A percentile compares a stretch with the other conserved stretches of the same genome.
phyloP scores from a whole-genome alignment of 2,888 invertebrate genomes.

The Saturnia pavonia region DNA sequence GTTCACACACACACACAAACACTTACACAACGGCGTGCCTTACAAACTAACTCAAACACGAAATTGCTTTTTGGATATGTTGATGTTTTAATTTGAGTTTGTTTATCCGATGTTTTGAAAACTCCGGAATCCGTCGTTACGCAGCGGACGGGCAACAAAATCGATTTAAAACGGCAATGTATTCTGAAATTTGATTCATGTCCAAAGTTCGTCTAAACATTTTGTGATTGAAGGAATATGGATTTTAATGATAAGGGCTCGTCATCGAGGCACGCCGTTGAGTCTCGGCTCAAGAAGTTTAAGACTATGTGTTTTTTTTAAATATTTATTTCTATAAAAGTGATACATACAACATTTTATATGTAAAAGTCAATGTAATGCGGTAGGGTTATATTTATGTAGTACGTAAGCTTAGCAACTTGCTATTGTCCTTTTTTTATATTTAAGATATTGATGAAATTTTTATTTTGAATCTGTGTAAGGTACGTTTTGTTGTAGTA shows the following conservation, averaged over 20 bases:
- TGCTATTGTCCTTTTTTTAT: background rate
- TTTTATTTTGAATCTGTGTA: too few relatives aligned
- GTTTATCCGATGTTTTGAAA: too few relatives aligned
- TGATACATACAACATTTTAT: constrained; percentile 1
- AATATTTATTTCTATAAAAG: constrained; percentile 18
- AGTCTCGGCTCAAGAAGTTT: background rate
- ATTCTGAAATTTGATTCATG: background rate
- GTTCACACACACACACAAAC: constrained; percentile 13
- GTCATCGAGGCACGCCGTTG: constrained; percentile 6
- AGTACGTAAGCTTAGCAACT: background rate
- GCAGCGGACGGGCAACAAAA: background rate
- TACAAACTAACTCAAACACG: background rate
- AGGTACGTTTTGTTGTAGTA: background rate
- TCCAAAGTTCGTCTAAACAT: background rate
- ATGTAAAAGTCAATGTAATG: background rate
- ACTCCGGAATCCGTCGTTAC: too few relatives aligned
- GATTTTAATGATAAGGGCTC: background rate
- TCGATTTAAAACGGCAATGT: background rate
- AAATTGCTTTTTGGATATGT: background rate
- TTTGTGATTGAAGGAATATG: background rate
- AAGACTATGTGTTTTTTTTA: constrained; percentile 24
- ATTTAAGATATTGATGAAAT: too few relatives aligned
- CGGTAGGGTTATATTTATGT: background rate
- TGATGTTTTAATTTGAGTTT: too few relatives aligned
- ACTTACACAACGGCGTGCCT: constrained; percentile 19